Evolutionary conservation across 2,113 vertebrate species (phyloP).

Genomic region (Amphilophus citrinellus): DNA sequence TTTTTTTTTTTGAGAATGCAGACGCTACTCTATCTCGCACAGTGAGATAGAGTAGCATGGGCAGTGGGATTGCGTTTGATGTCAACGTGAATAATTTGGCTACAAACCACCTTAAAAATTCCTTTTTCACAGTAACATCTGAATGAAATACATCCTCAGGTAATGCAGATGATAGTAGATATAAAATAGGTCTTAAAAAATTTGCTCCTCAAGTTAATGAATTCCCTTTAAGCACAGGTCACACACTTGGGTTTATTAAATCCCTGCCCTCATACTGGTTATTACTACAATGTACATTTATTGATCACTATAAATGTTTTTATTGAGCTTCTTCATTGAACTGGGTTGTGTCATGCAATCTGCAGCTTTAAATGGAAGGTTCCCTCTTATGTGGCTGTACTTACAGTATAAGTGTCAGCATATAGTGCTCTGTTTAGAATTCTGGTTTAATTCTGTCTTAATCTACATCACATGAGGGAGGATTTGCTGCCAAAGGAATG

Average conservation of each 20-base stretch:
- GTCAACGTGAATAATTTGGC: too few relatives aligned
- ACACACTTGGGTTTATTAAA: not conserved
- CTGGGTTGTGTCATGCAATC: not conserved
- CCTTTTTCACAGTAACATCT: too few relatives aligned
- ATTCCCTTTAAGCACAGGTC: not conserved
- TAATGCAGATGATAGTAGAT: not conserved
- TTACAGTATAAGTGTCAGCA: too few relatives aligned
- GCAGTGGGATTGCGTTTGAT: too few relatives aligned
- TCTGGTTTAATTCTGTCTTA: constrained; percentile 12
- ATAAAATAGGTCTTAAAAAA: not conserved
- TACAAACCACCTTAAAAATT: too few relatives aligned
- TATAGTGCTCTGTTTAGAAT: constrained; percentile 5
- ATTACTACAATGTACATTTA: not conserved
- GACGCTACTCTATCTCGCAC: not conserved
- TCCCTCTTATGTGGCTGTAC: too few relatives aligned
- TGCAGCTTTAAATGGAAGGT: not conserved
- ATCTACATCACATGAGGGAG: constrained; percentile 62
- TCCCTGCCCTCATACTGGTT: not conserved
- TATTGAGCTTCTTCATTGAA: not conserved
- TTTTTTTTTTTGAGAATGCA: not conserved
- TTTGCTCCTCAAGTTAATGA: not conserved
- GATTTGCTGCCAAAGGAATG: constrained; percentile 56
- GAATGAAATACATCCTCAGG: too few relatives aligned
- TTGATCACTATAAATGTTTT: not conserved
- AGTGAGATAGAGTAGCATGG: not conserved